Evolutionary conservation across 2,797 vertebrate genomes (phyloP).

Genomic region (Coreius guichenoti): DNA sequence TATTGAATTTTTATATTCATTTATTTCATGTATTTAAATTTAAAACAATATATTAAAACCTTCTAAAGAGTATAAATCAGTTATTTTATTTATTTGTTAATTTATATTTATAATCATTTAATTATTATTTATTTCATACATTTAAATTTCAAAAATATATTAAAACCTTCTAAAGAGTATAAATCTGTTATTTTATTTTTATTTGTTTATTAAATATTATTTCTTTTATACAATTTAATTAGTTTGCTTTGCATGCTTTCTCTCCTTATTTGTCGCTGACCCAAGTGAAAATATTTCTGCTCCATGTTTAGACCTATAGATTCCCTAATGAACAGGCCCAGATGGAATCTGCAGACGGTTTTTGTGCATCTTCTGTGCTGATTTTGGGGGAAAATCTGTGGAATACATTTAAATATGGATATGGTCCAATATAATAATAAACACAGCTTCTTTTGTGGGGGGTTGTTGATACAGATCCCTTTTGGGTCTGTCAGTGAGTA

Average conservation of each 20-base stretch:
- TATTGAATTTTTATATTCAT: too few relatives aligned
- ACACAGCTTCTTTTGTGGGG: background rate
- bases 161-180: background rate
- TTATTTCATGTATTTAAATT: background rate
- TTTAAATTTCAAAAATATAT: background rate
- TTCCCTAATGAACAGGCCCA: background rate
- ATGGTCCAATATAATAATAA: background rate
- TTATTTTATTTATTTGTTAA: background rate
- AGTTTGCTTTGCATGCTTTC: background rate
- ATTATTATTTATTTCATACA: background rate
- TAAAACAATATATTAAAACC: too few relatives aligned
- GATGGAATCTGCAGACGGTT: background rate
- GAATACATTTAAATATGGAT: background rate
- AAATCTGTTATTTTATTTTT: background rate
- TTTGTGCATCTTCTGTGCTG: background rate
- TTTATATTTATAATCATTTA: background rate
- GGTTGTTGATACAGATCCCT: background rate
- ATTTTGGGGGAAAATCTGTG: background rate
- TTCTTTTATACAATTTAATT: background rate
- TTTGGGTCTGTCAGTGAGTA: constrained; percentile 1
- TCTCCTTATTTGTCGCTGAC: background rate
- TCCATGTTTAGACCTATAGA: background rate
- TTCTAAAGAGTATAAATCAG: background rate
- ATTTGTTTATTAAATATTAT: background rate
- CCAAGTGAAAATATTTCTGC: background rate